Conservation (phyloP, 2,113 vertebrate genomes). For the Amphilophus citrinellus region DNA sequence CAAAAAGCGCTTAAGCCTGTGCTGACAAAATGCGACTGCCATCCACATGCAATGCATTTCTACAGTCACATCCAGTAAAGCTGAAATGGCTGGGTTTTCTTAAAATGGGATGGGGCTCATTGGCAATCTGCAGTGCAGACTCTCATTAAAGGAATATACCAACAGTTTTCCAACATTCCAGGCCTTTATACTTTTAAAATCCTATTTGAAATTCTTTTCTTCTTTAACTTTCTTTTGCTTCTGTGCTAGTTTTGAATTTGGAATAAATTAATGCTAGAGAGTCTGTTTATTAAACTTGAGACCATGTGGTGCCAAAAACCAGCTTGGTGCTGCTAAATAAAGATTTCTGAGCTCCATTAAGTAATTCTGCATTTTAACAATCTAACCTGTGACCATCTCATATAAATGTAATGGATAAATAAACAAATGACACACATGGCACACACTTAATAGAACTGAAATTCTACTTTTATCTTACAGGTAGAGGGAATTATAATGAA, state of each 20-base stretch:
- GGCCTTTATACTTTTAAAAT: not conserved
- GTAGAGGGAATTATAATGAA: not conserved
- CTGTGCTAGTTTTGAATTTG: not conserved
- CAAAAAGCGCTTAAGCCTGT: constrained; percentile 12
- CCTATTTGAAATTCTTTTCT: not conserved
- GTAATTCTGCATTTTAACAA: constrained; percentile 8
- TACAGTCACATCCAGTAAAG: not conserved
- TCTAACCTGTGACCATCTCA: not conserved
- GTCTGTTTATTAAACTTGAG: not conserved
- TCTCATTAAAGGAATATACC: not conserved
- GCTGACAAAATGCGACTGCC: constrained; percentile 2
- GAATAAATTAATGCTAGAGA: not conserved
- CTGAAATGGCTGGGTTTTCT: not conserved
- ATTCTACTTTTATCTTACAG: not conserved
- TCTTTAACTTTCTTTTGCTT: not conserved
- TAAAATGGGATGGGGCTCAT: not conserved
- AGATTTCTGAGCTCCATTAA: not conserved
- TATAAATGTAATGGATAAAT: not conserved
- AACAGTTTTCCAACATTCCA: not conserved
- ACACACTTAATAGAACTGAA: not conserved
- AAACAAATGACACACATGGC: not conserved
- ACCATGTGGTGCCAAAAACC: not conserved
- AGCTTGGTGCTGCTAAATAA: not conserved
- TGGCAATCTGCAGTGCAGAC: not conserved
- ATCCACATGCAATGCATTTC: constrained; percentile 19